phyloP scores from a whole-genome alignment of 1,140 invertebrate species.

The Drosophila virilis region DNA sequence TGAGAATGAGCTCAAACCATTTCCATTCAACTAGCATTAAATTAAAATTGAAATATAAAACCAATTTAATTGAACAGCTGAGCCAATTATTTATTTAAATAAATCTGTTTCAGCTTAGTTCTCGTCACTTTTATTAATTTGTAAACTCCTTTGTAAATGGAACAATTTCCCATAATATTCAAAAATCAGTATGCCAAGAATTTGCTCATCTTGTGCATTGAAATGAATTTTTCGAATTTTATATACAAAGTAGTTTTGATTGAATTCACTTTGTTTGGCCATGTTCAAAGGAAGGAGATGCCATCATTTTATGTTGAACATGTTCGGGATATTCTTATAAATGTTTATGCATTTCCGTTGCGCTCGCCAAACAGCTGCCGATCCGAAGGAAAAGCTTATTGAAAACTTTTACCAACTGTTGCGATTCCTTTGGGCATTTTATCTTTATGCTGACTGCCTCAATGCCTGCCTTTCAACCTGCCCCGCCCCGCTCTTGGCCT shows the following conservation, averaged over 20 bases:
- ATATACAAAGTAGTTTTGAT: conserved; percentile 19
- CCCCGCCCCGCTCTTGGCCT: background rate
- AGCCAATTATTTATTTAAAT: too few relatives aligned
- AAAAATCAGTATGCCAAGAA: background rate
- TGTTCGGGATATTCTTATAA: conserved; percentile 68
- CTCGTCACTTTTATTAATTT: too few relatives aligned
- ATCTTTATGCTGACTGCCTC: conserved; percentile 50
- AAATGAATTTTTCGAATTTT: conserved; percentile 2
- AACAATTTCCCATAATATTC: background rate
- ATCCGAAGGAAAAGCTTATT: conserved; percentile 62
- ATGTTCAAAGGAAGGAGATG: conserved; percentile 28
- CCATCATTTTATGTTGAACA: conserved; percentile 72
- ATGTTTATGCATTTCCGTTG: conserved; percentile 74
- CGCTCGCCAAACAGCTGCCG: conserved; percentile 51
- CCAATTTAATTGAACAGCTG: too few relatives aligned
- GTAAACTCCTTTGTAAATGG: too few relatives aligned
- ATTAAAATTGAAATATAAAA: too few relatives aligned
- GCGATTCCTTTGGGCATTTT: conserved; percentile 73
- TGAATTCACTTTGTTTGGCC: conserved; percentile 10
- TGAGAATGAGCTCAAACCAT: background rate
- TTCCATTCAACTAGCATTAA: too few relatives aligned
- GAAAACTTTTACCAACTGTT: conserved; percentile 74
- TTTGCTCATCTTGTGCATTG: background rate
- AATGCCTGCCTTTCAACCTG: conserved; percentile 8
- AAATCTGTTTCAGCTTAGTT: too few relatives aligned